Evolutionary conservation across 37 sponge, comb jelly and placozoan species (phyloP).

Genomic region (Petrosia ficiformis): DNA sequence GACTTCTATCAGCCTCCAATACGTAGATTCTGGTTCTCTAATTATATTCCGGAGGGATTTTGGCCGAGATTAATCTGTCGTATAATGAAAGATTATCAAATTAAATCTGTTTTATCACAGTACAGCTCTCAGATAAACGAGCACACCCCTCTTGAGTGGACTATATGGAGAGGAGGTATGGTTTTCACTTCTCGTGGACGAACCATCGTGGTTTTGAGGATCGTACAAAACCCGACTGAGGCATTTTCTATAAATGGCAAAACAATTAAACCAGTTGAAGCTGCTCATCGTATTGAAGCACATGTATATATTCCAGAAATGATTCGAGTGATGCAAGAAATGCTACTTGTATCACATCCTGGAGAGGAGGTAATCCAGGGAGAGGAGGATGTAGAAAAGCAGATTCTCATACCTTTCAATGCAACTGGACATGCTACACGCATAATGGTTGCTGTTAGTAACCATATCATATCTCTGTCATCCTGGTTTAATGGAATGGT

Average conservation of each 20-base stretch:
- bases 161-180: slow-evolving; percentile 66
- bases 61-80: slow-evolving; percentile 92
- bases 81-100: slow-evolving; percentile 58
- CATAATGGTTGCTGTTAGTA: slow-evolving; percentile 57
- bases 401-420: not conserved
- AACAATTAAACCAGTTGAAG: not conserved
- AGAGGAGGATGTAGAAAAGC: not conserved
- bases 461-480: slow-evolving; percentile 69
- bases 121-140: not conserved
- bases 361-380: not conserved
- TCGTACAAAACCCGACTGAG: slow-evolving; percentile 9
- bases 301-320: slow-evolving; percentile 49
- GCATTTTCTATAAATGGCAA: not conserved
- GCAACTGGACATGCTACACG: slow-evolving; percentile 43
- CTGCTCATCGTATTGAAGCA: slow-evolving; percentile 32
- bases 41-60: slow-evolving; percentile 78
- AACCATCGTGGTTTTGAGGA: slow-evolving; percentile 49
- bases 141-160: slow-evolving; percentile 42
- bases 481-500: slow-evolving; percentile 73
- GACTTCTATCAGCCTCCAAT: slow-evolving; percentile 27
- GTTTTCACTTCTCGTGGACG: slow-evolving; percentile 29
- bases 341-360: not conserved
- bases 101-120: slow-evolving; percentile 20
- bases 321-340: slow-evolving; percentile 11
- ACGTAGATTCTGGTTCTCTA: slow-evolving; percentile 65